These are phyloP conservation scores for Myxocyprinus asiaticus DNA, from an alignment of 2,113 vertebrate genomes.

Conservation along the genomic window DNA sequence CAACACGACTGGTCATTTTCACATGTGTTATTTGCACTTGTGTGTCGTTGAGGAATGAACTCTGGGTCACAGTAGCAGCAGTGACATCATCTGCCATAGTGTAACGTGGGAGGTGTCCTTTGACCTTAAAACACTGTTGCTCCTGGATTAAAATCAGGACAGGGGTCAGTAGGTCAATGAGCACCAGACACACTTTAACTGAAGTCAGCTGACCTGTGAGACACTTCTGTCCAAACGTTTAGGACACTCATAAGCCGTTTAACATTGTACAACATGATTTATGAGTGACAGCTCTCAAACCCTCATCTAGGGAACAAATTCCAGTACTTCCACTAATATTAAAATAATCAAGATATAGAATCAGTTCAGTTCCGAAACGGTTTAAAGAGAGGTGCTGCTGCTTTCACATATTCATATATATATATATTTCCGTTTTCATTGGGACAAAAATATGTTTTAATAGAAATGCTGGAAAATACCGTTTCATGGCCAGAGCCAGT, in stretches of 20 bases:
- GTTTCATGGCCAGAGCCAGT: too few relatives aligned
- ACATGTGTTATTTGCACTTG: too few relatives aligned
- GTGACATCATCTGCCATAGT: slow-evolving; percentile 55
- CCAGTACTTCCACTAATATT: too few relatives aligned
- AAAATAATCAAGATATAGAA: too few relatives aligned
- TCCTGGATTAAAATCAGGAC: slow-evolving; percentile 2
- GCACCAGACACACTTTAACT: background rate
- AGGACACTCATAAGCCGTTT: background rate
- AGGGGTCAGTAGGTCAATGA: background rate
- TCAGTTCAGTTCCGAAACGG: too few relatives aligned
- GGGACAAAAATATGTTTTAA: too few relatives aligned
- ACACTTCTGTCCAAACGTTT: background rate
- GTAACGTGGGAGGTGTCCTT: slow-evolving; percentile 49
- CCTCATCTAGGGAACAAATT: too few relatives aligned
- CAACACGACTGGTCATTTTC: background rate
- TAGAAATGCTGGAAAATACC: too few relatives aligned
- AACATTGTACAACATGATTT: background rate
- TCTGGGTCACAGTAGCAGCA: slow-evolving; percentile 56
- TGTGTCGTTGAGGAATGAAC: slow-evolving; percentile 47
- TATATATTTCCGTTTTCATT: too few relatives aligned
- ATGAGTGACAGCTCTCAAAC: background rate
- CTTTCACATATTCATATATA: too few relatives aligned
- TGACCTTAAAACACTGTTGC: slow-evolving; percentile 51
- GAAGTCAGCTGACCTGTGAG: background rate
- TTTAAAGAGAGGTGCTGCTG: too few relatives aligned